These are phyloP conservation scores for Drosophila mercatorum DNA, from an alignment of 2,888 invertebrate genomes.

Conservation along the genomic window DNA sequence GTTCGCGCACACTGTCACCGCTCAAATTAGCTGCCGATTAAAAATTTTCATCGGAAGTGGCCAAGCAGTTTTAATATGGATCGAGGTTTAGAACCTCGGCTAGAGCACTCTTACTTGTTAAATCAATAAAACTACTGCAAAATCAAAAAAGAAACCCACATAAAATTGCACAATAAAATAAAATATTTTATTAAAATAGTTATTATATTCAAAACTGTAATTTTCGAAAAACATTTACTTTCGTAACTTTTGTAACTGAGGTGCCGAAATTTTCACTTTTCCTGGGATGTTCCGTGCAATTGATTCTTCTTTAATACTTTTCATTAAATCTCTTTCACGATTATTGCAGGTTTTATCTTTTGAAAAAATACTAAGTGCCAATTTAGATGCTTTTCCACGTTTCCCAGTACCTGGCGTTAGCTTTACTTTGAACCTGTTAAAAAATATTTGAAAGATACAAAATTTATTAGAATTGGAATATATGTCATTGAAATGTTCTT, in stretches of 20 bases:
- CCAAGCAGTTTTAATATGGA: no score
- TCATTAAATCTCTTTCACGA: conserved; percentile 95
- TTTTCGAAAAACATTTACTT: conserved; percentile 84
- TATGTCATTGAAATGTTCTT: neutral
- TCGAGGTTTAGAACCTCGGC: no score
- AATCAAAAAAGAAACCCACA: no score
- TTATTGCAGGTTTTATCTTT: conserved; percentile 90
- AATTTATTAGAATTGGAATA: neutral
- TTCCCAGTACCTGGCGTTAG: conserved; percentile 97
- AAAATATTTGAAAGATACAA: no score
- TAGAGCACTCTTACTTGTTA: no score
- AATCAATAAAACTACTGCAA: no score
- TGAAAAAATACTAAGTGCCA: conserved; percentile 94
- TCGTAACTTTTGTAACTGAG: conserved; percentile 90
- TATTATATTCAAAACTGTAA: neutral
- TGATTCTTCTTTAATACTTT: conserved; percentile 96
- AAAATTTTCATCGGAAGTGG: no score
- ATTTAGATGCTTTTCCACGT: conserved; percentile 97
- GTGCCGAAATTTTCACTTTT: conserved; percentile 97
- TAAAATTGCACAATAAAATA: neutral
- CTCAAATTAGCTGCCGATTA: no score
- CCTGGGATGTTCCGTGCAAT: conserved; percentile 98
- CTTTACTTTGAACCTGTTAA: conserved; percentile 94
- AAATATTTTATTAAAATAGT: neutral
- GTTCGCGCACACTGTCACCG: no score